Conservation (phyloP, 2,113 vertebrate species). For the Stomatorhinus ivindoensis region DNA sequence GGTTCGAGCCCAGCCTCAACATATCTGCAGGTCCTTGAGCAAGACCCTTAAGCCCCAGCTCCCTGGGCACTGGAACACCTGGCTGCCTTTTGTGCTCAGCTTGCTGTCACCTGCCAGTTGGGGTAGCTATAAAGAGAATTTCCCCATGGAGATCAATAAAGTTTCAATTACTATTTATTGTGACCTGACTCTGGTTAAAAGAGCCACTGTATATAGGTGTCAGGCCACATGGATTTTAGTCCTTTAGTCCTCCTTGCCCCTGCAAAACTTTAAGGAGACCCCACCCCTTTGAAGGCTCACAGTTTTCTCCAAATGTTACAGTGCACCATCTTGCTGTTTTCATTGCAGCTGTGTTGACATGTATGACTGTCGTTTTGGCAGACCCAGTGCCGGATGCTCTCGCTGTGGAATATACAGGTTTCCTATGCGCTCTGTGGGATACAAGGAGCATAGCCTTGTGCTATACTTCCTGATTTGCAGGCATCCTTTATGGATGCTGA, state of each 20-base stretch:
- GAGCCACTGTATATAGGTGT: background rate
- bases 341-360: background rate
- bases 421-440: background rate
- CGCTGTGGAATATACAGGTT: background rate
- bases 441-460: background rate
- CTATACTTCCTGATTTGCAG: background rate
- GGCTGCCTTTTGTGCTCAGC: too few relatives aligned
- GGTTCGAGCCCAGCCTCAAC: too few relatives aligned
- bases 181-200: background rate
- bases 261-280: background rate
- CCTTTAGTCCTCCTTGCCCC: background rate
- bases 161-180: background rate
- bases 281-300: background rate
- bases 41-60: too few relatives aligned
- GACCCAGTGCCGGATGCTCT: background rate
- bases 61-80: too few relatives aligned
- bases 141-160: too few relatives aligned
- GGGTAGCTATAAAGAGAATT: too few relatives aligned
- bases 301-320: background rate
- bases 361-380: background rate
- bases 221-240: background rate
- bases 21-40: too few relatives aligned
- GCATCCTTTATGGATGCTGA: background rate
- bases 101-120: too few relatives aligned
- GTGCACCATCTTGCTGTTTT: background rate